phyloP scores from a whole-genome alignment of 2,888 invertebrate genomes.

The Crioceris asparagi region DNA sequence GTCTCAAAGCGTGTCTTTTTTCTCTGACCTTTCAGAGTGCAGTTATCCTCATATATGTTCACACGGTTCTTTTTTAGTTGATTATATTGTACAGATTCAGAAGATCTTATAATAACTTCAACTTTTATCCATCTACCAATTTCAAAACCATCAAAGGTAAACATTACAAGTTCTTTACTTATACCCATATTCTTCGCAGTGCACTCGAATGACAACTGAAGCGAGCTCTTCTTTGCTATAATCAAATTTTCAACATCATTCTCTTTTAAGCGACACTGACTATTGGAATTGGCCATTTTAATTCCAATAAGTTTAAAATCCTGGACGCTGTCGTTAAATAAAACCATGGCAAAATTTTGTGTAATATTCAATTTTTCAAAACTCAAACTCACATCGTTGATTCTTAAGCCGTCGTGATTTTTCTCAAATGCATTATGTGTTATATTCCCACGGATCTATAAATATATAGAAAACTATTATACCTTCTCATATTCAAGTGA shows the following conservation, averaged over 20 bases:
- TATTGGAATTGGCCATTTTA: constrained; percentile 42
- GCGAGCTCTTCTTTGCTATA: too few relatives aligned
- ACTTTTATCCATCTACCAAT: constrained; percentile 49
- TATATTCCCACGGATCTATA: too few relatives aligned
- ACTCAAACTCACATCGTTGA: constrained; percentile 41
- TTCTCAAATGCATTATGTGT: constrained; percentile 24
- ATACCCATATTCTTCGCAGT: constrained; percentile 49
- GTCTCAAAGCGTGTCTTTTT: constrained; percentile 51
- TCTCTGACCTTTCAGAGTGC: constrained; percentile 43
- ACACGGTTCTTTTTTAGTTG: too few relatives aligned
- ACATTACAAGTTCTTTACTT: constrained; percentile 49
- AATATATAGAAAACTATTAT: too few relatives aligned
- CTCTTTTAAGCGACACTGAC: constrained; percentile 27
- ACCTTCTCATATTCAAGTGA: too few relatives aligned
- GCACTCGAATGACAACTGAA: constrained; percentile 40
- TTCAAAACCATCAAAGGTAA: constrained; percentile 50
- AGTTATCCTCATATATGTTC: too few relatives aligned
- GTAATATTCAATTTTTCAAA: constrained; percentile 37
- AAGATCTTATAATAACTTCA: constrained; percentile 34
- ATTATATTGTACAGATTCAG: too few relatives aligned
- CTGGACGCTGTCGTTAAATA: constrained; percentile 38
- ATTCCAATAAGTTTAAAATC: constrained; percentile 41
- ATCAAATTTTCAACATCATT: too few relatives aligned
- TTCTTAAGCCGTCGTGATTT: constrained; percentile 40
- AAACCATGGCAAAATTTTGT: constrained; percentile 38